Evolutionary conservation across 2,888 invertebrate genomes (phyloP).

Genomic region (Sphaerophoria taeniata): DNA sequence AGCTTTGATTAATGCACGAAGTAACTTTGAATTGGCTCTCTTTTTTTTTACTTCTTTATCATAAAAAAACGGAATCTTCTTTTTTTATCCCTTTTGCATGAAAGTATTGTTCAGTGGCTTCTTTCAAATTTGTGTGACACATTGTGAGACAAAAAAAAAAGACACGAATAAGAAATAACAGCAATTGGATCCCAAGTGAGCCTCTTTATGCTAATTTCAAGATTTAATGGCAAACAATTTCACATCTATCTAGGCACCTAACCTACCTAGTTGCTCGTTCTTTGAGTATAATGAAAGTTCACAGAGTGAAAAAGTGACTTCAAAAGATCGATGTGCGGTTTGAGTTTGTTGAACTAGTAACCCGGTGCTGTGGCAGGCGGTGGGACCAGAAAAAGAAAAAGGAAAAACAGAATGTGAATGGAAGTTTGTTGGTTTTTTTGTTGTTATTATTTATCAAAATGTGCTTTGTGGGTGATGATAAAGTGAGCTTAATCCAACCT

Average conservation of each 20-base stretch:
- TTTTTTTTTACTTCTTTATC: background rate
- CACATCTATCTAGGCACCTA: constrained; percentile 4
- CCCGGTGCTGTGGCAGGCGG: too few species aligned
- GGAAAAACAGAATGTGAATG: background rate
- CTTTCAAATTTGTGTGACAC: constrained; percentile 5
- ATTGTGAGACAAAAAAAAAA: background rate
- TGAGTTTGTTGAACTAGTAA: constrained; percentile 28
- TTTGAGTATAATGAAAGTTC: constrained; percentile 53
- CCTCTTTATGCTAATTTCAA: constrained; percentile 61
- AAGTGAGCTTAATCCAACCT: too few species aligned
- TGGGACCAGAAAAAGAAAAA: background rate
- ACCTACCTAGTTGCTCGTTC: too few species aligned
- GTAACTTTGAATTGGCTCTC: constrained; percentile 33
- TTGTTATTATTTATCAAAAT: background rate
- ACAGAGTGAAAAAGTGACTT: constrained; percentile 34
- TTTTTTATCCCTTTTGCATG: background rate
- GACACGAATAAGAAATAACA: background rate
- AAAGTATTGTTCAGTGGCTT: background rate
- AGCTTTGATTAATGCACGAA: constrained; percentile 59
- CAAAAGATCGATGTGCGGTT: constrained; percentile 28
- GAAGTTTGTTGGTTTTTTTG: background rate
- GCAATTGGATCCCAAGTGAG: constrained; percentile 56
- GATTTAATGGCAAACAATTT: constrained; percentile 56
- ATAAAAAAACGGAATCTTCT: background rate
- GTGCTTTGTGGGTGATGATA: background rate